Base-by-base conservation (phyloP, 2,888 invertebrate species). In the Melanotus villosus region DNA sequence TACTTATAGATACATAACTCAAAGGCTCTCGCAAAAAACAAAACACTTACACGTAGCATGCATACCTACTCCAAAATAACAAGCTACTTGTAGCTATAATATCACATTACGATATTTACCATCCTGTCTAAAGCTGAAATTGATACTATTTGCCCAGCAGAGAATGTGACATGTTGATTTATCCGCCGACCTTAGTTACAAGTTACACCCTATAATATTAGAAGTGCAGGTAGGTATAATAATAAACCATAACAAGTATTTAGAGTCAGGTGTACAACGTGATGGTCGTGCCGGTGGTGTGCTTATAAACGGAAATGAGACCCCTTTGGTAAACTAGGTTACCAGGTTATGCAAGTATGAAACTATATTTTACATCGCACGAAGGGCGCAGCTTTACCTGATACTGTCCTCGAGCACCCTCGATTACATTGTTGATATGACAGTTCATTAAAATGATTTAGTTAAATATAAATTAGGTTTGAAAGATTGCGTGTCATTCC, bases 311-410 rank as follows among this genome's bases (percentile, higher is more conserved):
- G 38, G 56, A 19, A 36, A 38, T 6, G 56, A 6, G 56, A 56
- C 19, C 56, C 18, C 30, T 56, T 36, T 23, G 12, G 21, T 6
- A 56, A 56, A 56, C 21, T 56, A 38, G 56, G 56, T 56, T 56
- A 56, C 56, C 38, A 23, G 56, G 56, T 56, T 56, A 38, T 56
- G 21, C 36, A 56, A 38, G 36, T 38, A 21, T 14, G 56, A 21
- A 32, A 21, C 56, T 56, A 56, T 38, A 38, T 56, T 36, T 56
- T 38, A 38, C 14, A 19, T 23, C 1, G 18, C 21, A 12, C n/a
- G 16, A 1, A 23, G 38, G 14, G 1, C 14, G 38, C n/a, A 38
- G 19, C 12, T 23, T 56, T 38, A 21, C n/a, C 21, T 38, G 36
- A 56, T 21, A 38, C 12, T 19, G 34, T 34, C 19, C 26, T 7